These are phyloP conservation scores for Aspidoscelis tigris DNA, from an alignment of 2,113 vertebrate genomes.

Conservation along the genomic window DNA sequence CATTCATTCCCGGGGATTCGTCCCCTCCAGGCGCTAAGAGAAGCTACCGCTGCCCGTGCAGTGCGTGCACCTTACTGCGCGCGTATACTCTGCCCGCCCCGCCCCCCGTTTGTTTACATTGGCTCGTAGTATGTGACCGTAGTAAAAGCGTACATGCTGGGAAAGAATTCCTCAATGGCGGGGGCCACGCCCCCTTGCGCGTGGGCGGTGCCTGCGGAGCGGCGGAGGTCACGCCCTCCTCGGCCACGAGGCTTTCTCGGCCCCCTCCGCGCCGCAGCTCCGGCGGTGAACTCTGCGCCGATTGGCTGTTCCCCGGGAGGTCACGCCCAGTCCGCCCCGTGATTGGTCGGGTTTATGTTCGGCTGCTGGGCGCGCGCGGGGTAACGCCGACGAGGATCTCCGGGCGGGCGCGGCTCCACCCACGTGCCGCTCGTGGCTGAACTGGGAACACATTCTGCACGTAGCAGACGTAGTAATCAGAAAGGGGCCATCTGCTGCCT, in stretches of 20 bases:
- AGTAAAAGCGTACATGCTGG: slow-evolving; percentile 60
- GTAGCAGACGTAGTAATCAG: slow-evolving; percentile 56
- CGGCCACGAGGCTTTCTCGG: neutral
- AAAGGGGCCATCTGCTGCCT: slow-evolving; percentile 45
- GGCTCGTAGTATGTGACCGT: slow-evolving; percentile 1
- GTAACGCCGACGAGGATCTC: neutral
- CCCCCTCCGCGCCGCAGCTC: neutral
- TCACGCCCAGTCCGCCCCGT: neutral
- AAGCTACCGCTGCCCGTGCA: no score
- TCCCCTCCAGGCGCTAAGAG: no score
- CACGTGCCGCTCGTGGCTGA: slow-evolving; percentile 43
- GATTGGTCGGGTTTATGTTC: slow-evolving; percentile 15
- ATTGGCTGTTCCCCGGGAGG: neutral
- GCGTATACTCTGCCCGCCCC: neutral
- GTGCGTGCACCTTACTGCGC: no score
- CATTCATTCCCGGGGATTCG: no score
- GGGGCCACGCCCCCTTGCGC: slow-evolving; percentile 57
- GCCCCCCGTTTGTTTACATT: slow-evolving; percentile 27
- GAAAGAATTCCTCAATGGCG: slow-evolving; percentile 78
- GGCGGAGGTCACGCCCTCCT: neutral
- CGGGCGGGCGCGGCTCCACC: slow-evolving; percentile 48
- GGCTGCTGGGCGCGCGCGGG: neutral
- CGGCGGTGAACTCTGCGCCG: neutral
- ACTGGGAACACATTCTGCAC: slow-evolving; percentile 66
- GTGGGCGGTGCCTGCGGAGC: neutral